Conservation (phyloP, 1,140 invertebrate species). For the Thalassaphorura encarpata region DNA sequence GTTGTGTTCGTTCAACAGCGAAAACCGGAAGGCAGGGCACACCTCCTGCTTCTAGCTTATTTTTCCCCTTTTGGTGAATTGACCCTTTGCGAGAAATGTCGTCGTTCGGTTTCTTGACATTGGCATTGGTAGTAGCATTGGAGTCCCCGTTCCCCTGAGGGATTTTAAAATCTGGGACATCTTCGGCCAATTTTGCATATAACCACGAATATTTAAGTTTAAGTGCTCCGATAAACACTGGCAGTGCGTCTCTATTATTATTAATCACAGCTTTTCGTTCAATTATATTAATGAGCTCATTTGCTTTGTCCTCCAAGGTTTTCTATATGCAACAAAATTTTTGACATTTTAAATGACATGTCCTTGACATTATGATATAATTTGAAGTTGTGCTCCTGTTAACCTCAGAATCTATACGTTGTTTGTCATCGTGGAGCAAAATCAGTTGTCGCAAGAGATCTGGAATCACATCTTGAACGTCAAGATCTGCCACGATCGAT, state of each 20-base stretch:
- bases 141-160: neutral
- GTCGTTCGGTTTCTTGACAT: neutral
- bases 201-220: constrained; percentile 44
- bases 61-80: constrained; percentile 12
- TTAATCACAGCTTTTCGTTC: neutral
- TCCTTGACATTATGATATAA: no score
- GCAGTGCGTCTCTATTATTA: constrained; percentile 32
- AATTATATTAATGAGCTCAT: constrained; percentile 15
- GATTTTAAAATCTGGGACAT: constrained; percentile 33
- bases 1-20: constrained; percentile 39
- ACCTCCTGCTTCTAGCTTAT: constrained; percentile 38
- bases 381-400: no score
- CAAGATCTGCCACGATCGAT: constrained; percentile 17
- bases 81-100: neutral
- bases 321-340: constrained; percentile 8
- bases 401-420: constrained; percentile 25
- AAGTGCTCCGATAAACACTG: constrained; percentile 41
- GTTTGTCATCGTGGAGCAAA: constrained; percentile 20
- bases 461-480: constrained; percentile 22
- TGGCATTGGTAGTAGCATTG: neutral
- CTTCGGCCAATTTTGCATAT: constrained; percentile 39
- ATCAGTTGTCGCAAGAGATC: constrained; percentile 13
- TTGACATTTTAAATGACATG: no score
- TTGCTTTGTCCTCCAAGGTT: constrained; percentile 13
- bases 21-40: constrained; percentile 44